Percentiles rank a stretch among this genome's conserved stretches.
These are phyloP conservation scores for Parnassius mnemosyne DNA, from an alignment of 2,888 invertebrate species.

Conservation along the genomic window DNA sequence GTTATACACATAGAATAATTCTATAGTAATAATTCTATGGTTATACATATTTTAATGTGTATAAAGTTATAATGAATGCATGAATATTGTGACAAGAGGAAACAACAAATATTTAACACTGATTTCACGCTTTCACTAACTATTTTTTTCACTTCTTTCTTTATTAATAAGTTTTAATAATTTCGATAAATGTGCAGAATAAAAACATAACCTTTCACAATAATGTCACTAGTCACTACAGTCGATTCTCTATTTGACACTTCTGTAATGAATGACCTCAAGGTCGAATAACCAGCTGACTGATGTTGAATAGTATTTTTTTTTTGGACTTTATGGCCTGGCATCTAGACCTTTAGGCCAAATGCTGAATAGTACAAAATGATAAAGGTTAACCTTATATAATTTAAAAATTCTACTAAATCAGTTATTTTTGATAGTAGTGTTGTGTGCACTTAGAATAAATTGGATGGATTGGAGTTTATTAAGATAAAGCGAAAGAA, in stretches of 20 bases:
- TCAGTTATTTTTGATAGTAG: too few relatives aligned
- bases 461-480: too few relatives aligned
- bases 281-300: conserved; percentile 46
- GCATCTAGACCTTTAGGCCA: too few relatives aligned
- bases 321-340: too few relatives aligned
- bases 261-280: conserved; percentile 34
- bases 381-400: neutral
- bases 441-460: too few relatives aligned
- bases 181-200: conserved; percentile 5
- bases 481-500: too few relatives aligned
- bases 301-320: too few relatives aligned
- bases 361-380: too few relatives aligned
- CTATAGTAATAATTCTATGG: too few relatives aligned
- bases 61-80: conserved; percentile 12
- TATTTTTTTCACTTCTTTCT: conserved; percentile 2
- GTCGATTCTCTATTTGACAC: conserved; percentile 22
- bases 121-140: conserved; percentile 8
- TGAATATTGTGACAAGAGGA: conserved; percentile 12
- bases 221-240: neutral
- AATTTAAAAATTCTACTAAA: too few relatives aligned
- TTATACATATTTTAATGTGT: neutral
- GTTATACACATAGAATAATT: too few relatives aligned
- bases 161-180: too few relatives aligned
- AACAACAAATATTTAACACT: conserved; percentile 6
- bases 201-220: conserved; percentile 24